A percentile compares a stretch with the other conserved stretches of the same genome.
Conservation (phyloP, 2,888 invertebrate species). For the Orgyia antiqua region DNA sequence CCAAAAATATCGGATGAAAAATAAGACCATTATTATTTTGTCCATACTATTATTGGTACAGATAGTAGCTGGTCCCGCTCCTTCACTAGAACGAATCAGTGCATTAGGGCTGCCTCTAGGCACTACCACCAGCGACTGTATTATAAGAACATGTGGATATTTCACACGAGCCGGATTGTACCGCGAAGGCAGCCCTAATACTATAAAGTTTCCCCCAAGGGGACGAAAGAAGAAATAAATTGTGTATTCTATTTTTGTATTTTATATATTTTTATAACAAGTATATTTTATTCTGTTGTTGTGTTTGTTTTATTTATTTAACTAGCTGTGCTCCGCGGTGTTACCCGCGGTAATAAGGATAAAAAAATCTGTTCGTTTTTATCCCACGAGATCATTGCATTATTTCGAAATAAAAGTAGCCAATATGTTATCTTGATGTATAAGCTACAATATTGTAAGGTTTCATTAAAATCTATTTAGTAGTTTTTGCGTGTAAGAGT, state of each 20-base stretch:
- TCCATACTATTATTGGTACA: conserved; percentile 23
- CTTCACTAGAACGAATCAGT: conserved; percentile 61
- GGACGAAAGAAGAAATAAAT: conserved; percentile 29
- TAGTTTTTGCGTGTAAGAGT: too few relatives aligned
- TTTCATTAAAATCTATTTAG: too few relatives aligned
- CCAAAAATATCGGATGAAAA: too few relatives aligned
- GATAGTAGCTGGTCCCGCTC: conserved; percentile 56
- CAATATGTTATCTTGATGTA: too few relatives aligned
- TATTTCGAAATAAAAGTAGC: too few relatives aligned
- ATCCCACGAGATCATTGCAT: too few relatives aligned
- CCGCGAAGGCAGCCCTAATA: conserved; percentile 48
- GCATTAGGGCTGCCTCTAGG: conserved; percentile 64
- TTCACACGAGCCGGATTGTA: conserved; percentile 46
- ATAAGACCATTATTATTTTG: too few relatives aligned
- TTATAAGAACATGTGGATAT: conserved; percentile 51
- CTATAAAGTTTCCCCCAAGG: conserved; percentile 55
- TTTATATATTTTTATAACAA: conserved; percentile 18
- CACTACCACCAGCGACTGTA: conserved; percentile 47
- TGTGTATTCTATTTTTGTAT: background rate
- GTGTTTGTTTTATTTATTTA: conserved; percentile 7
- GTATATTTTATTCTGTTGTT: conserved; percentile 6
- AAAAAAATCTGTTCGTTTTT: too few relatives aligned
- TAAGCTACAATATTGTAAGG: too few relatives aligned
- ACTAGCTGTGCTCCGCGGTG: too few relatives aligned
- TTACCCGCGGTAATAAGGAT: too few relatives aligned